Evolutionary conservation across 2,113 vertebrate genomes (phyloP).

Genomic region (Ictalurus punctatus): DNA sequence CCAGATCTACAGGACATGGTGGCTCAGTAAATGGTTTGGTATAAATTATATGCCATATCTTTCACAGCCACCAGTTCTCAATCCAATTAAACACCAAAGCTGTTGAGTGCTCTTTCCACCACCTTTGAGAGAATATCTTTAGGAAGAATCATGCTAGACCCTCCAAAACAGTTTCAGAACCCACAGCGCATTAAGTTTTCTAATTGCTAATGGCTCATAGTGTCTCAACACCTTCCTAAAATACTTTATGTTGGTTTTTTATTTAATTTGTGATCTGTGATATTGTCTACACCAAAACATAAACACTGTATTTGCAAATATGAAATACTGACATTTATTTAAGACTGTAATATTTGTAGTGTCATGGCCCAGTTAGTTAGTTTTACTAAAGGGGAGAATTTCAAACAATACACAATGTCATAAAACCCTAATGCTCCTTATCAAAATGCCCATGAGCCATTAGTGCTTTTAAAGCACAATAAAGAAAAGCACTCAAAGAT

Average conservation of each 20-base stretch:
- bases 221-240: neutral
- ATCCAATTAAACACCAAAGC: neutral
- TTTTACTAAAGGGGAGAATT: constrained; percentile 36
- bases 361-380: neutral
- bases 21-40: neutral
- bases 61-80: neutral
- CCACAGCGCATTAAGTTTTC: neutral
- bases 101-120: neutral
- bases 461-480: constrained; percentile 28
- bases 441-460: constrained; percentile 39
- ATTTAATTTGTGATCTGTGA: neutral
- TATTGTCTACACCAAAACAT: neutral
- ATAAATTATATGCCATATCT: neutral
- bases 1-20: neutral
- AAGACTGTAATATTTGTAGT: neutral
- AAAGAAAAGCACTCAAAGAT: constrained; percentile 23
- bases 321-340: neutral
- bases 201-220: neutral
- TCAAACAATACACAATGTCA: constrained; percentile 3
- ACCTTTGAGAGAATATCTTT: neutral
- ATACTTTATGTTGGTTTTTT: neutral
- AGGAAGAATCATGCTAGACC: neutral
- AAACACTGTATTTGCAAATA: neutral
- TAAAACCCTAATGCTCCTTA: constrained; percentile 37
- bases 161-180: neutral